Base-by-base conservation (phyloP, 2,113 vertebrate genomes). In the Phylloscopus trochiloides region DNA sequence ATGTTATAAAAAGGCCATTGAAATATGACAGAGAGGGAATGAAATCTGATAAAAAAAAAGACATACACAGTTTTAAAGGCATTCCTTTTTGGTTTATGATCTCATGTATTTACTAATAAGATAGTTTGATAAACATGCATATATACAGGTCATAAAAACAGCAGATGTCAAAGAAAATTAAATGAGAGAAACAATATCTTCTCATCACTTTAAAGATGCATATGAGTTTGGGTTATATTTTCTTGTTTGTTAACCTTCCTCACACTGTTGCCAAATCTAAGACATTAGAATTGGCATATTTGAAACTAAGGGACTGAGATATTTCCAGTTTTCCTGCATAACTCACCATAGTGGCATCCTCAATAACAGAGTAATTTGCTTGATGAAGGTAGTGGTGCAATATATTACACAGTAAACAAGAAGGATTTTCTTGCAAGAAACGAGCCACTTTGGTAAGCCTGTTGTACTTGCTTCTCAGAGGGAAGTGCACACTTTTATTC, bases 401-500 rank as follows among this genome's bases (percentile, higher is more conserved):
- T 95, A 99, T 99, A 87, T 99, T 99, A 84, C 99, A 99, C 3
- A 99, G 97, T 75, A 99, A 98, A 96, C 99, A 99, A 14, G 99
- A 99, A 61, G 99, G 99, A 78, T 99, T 99, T 98, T 99, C 99
- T 86, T 99, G 99, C 78, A 99, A 98, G 96, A 98, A 99, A 52
- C 99, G 99, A 28, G 99, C 98, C 87, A 99, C 97, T 96, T 99
- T 99, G 4, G 99, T 99, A 72, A 99, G 99, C 5, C 99, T 98
- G 97, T 99, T 99, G 96, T 99, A 99, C 95, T 99, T 99, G 98
- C 99, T 99, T 88, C 99, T 97, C 94, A 99, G 97, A 6, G 99
- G 99, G 68, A 99, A 99, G 97, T 99, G 99, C 70, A 99, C 98
- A 51, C 98, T 99, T 97, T 99, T 99, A 97, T 99, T 99, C 99